phyloP scores from a whole-genome alignment of 2,888 invertebrate species.

The Phoenoteleia sp. region DNA sequence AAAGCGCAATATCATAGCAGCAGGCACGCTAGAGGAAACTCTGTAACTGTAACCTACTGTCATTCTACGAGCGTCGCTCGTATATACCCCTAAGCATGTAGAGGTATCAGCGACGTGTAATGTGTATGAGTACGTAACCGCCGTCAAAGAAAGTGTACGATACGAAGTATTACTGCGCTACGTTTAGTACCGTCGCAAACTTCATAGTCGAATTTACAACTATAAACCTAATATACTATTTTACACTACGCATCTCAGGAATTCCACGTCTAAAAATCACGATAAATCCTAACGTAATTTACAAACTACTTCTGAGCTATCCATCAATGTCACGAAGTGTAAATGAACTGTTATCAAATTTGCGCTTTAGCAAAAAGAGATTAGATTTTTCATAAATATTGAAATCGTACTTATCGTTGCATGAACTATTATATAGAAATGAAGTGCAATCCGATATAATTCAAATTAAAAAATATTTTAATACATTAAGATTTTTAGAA shows the following conservation, averaged over 20 bases:
- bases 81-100: constrained; percentile 50
- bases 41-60: constrained; percentile 75
- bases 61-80: constrained; percentile 57
- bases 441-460: too few species aligned
- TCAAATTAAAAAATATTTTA: too few species aligned
- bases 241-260: not conserved
- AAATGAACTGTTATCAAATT: constrained; percentile 7
- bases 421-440: too few species aligned
- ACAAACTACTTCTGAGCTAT: constrained; percentile 7
- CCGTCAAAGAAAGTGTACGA: constrained; percentile 47
- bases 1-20: constrained; percentile 81
- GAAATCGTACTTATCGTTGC: too few species aligned
- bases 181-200: constrained; percentile 75
- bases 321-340: constrained; percentile 6
- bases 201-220: constrained; percentile 45
- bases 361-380: too few species aligned
- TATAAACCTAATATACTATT: constrained; percentile 28
- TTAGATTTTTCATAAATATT: not conserved
- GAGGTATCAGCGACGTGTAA: constrained; percentile 44
- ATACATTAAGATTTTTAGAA: too few species aligned
- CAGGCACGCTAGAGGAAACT: constrained; percentile 75
- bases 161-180: constrained; percentile 77
- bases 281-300: constrained; percentile 18
- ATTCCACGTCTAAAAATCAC: constrained; percentile 23
- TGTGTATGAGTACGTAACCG: constrained; percentile 17